Percentiles rank a stretch among this genome's conserved stretches.
phyloP scores from a whole-genome alignment of 2,888 invertebrate genomes.

The Ectemnius cavifrons region DNA sequence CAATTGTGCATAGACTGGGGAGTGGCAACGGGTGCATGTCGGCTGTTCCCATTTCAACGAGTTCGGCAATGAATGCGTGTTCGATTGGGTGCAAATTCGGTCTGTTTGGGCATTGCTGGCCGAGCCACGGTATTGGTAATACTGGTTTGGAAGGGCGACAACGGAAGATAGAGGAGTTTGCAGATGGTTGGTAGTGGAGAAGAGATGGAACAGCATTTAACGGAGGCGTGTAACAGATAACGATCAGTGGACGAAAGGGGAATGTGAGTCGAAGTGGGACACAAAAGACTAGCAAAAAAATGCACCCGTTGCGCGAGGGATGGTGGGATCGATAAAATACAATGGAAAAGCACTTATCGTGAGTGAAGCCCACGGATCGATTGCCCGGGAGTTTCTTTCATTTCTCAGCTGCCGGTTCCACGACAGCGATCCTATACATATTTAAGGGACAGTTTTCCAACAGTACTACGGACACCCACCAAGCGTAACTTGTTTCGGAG shows the following conservation, averaged over 20 bases:
- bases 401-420: constrained; percentile 18
- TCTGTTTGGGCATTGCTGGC: too few species aligned
- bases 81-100: too few species aligned
- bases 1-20: too few species aligned
- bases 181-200: not conserved
- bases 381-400: constrained; percentile 22
- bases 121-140: too few species aligned
- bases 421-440: constrained; percentile 23
- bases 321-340: constrained; percentile 24
- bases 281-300: not conserved
- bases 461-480: constrained; percentile 10
- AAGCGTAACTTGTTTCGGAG: not conserved
- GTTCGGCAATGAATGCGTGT: too few species aligned
- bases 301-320: not conserved
- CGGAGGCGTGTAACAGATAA: constrained; percentile 8
- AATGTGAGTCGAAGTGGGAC: constrained; percentile 2
- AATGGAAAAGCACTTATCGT: constrained; percentile 44
- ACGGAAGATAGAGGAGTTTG: not conserved
- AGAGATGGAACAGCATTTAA: not conserved
- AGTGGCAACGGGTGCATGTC: too few species aligned
- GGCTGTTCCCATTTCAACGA: too few species aligned
- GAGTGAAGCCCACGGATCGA: constrained; percentile 24
- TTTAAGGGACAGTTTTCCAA: constrained; percentile 20
- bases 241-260: not conserved
- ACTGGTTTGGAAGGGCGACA: too few species aligned